Evolutionary conservation across 2,113 vertebrate genomes (phyloP).

Genomic region (Parus major): DNA sequence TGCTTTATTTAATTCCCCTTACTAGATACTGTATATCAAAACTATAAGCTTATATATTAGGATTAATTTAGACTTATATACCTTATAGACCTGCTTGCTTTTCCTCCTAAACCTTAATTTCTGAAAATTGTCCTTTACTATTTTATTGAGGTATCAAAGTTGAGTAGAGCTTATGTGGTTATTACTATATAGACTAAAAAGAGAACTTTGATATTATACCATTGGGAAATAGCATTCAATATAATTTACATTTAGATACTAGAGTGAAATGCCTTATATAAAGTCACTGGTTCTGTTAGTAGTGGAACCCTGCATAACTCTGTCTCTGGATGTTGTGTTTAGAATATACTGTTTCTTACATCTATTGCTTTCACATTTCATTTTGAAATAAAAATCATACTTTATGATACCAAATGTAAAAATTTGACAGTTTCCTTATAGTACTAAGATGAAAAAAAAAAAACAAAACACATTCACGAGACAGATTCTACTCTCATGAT

Average conservation of each 20-base stretch:
- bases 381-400: slow-evolving; percentile 39
- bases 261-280: neutral
- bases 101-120: neutral
- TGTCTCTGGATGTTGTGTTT: neutral
- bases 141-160: neutral
- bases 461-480: neutral
- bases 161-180: neutral
- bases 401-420: neutral
- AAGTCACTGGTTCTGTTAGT: neutral
- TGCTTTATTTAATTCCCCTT: neutral
- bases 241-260: neutral
- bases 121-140: neutral
- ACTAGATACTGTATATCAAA: neutral
- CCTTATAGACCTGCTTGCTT: neutral
- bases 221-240: neutral
- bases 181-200: neutral
- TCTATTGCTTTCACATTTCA: neutral
- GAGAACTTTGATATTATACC: neutral
- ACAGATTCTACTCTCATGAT: neutral
- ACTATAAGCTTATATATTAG: neutral
- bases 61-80: neutral
- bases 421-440: neutral
- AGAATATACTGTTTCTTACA: neutral
- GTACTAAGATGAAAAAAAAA: slow-evolving; percentile 19
- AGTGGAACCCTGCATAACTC: neutral